Evolutionary conservation across 2,888 invertebrate species (phyloP).

Genomic region (Andrena dorsata): DNA sequence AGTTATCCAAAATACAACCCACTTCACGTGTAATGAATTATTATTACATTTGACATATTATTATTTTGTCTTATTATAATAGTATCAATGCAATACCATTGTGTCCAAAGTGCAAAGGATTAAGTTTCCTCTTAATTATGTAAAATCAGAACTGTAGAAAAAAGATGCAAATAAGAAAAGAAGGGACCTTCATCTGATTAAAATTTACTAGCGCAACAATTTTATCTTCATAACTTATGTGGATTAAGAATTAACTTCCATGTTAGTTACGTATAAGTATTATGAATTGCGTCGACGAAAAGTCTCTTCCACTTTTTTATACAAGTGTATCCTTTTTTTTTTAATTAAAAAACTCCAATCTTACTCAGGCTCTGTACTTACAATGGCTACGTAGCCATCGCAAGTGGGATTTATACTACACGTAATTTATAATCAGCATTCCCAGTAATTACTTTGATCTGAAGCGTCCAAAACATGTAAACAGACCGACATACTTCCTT

Average conservation of each 20-base stretch:
- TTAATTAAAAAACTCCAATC: background rate
- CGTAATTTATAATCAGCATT: constrained; percentile 3
- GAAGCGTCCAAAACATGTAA: background rate
- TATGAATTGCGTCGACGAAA: too few relatives aligned
- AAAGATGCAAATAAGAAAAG: background rate
- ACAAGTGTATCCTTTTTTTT: background rate
- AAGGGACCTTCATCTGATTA: background rate
- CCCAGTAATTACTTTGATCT: constrained; percentile 13
- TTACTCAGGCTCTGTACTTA: constrained; percentile 2
- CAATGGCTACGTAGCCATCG: background rate
- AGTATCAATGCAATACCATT: background rate
- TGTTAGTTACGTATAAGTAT: too few relatives aligned
- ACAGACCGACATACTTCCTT: constrained; percentile 23
- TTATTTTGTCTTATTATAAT: background rate
- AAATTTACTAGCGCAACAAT: background rate
- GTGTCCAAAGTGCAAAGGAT: background rate
- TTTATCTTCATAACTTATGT: too few relatives aligned
- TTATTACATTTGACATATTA: background rate
- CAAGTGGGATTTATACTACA: constrained; percentile 21
- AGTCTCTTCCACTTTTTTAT: background rate
- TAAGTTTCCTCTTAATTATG: background rate
- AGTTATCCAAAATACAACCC: too few relatives aligned
- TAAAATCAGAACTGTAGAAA: background rate
- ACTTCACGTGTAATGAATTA: background rate
- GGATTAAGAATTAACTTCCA: too few relatives aligned